Evolutionary conservation across 2,888 invertebrate species (phyloP), one percentile per base, ranked within the genome.

Genomic region (Drosophila aldrichi): DNA sequence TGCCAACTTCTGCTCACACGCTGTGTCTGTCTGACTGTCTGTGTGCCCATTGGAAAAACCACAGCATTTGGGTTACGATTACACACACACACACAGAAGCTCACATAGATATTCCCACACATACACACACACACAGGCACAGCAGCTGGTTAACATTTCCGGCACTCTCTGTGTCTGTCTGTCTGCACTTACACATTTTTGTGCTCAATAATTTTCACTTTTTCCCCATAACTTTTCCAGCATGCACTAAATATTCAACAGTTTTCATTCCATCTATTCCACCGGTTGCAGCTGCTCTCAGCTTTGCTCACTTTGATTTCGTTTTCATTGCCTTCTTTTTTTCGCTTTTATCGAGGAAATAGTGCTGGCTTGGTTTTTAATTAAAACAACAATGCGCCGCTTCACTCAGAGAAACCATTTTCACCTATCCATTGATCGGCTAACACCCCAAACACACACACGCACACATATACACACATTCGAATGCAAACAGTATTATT

Each of bases 301-400:
- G 48, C 48, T 29, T 29, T 56, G 63, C 52, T 81, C 83, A 77
- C 70, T 81, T 81, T 64, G 63, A 49, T 64, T 71, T 29, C 25
- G 25, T 41, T 43, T 43, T 62, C 44, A 51, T 61, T 62, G n/a
- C 54, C 5, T 64, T 63, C 65, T 67, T 67, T 70, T n/a, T 8
- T 25, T 65, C 70, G 61, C 72, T 46, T 10, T 40, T 75, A 63
- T 71, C 43, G 36, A 71, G 20, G 70, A 70, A 72, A 73, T 70
- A 79, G 70, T 71, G 70, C 69, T 70, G 70, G 77, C 77, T 84
- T 79, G 87, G 88, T 80, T 85, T 86, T 86, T 86, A 86, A 86
- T 86, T 86, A 86, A 86, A 88, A 80, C 88, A 86, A 86, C 85
- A 85, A 89, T 89, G 80, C 70, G 70, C 55, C 59, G 65, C 65